Evolutionary conservation across 2,888 invertebrate genomes (phyloP), one percentile per base, ranked within the genome.

Genomic region (Thalpophila matura): DNA sequence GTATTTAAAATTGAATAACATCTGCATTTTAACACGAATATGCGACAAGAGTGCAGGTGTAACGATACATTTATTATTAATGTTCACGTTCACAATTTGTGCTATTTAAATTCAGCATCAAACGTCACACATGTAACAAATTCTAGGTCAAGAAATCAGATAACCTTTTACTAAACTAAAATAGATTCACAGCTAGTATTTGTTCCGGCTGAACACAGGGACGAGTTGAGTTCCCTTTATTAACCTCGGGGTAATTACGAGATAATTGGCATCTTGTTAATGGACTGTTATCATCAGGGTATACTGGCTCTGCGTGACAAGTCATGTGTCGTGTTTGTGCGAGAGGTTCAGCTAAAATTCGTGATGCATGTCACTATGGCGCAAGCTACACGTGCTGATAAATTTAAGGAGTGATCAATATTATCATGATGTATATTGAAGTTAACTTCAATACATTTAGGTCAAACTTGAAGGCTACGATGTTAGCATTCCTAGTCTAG

Each of bases 61-160:
- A 46, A 37, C 18, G 3, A 31, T 31, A 20, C 4, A n/a, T n/a
- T n/a, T n/a, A n/a, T n/a, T 46, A 33, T 20, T 12, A 20, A 7
- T 16, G 18, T 54, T 37, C 5, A 47, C 9, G 5, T 31, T 35
- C n/a, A 10, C 22, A 68, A 46, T 38, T 33, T 9, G 35, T 53
- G 10, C 46, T 10, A 78, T 74, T 65, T 62, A 55, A 58, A 74
- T 74, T 60, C 62, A 69, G 42, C 47, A 6, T 31, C 59, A 62
- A 43, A 43, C 55, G 79, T 55, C 38, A 60, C 55, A 50, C 47
- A 50, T 63, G 50, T 35, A 64, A 58, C 49, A 51, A 65, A 77
- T 77, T 78, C 70, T 77, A 77, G 78, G 74, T 61, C 71, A 77
- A 54, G 59, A 61, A 64, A 59, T 45, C 59, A 24, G 65, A 64